Percentiles rank a stretch among this genome's conserved stretches.
Conservation (phyloP, 2,113 vertebrate genomes). For the Oncorhynchus mykiss region DNA sequence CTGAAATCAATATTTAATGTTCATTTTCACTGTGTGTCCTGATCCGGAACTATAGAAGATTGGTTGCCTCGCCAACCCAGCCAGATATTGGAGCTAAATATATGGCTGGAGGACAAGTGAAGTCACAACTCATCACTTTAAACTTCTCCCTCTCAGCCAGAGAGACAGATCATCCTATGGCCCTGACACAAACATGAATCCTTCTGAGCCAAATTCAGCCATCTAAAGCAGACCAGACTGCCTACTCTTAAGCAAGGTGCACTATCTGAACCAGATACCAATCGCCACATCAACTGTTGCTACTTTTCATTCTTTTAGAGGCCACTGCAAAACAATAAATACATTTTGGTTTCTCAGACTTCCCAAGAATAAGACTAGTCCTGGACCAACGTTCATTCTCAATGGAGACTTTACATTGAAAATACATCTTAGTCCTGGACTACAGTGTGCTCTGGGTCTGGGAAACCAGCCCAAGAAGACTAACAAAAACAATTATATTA, state of each 20-base stretch:
- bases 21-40: constrained; percentile 63
- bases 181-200: constrained; percentile 67
- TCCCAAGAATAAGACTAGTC: too few relatives aligned
- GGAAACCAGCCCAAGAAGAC: background rate
- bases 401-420: too few relatives aligned
- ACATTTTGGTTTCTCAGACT: constrained; percentile 5
- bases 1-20: constrained; percentile 72
- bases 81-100: constrained; percentile 55
- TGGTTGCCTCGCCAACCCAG: constrained; percentile 40
- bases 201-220: constrained; percentile 59
- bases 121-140: constrained; percentile 69
- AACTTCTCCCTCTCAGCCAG: constrained; percentile 25
- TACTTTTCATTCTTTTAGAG: constrained; percentile 29
- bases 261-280: constrained; percentile 36
- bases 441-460: too few relatives aligned
- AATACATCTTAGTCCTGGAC: too few relatives aligned
- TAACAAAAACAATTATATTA: constrained; percentile 3
- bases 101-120: constrained; percentile 57
- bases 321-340: constrained; percentile 21
- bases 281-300: constrained; percentile 25
- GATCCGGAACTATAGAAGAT: constrained; percentile 63
- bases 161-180: constrained; percentile 54
- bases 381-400: too few relatives aligned
- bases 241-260: constrained; percentile 34
- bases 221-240: constrained; percentile 37